Conservation (phyloP, 2,113 vertebrate genomes). For the Dasyprocta punctata region DNA sequence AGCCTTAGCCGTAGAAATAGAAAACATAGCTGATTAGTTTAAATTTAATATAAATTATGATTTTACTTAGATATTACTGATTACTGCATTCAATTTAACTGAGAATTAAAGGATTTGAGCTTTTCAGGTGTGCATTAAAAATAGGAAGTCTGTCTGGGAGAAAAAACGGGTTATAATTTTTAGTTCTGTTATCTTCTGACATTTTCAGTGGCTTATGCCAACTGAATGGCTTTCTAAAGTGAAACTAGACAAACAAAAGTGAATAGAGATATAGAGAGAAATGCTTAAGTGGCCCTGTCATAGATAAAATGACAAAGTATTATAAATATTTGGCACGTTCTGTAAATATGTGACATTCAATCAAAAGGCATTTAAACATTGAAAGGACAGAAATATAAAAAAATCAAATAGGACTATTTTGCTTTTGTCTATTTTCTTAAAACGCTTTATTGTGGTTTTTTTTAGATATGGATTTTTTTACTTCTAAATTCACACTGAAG, state of each 20-base stretch:
- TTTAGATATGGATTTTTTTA: conserved; percentile 49
- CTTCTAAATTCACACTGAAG: conserved; percentile 56
- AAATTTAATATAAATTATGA: conserved; percentile 62
- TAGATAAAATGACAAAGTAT: conserved; percentile 67
- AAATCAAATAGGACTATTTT: conserved; percentile 65
- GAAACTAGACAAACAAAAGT: conserved; percentile 74
- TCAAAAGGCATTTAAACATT: conserved; percentile 74
- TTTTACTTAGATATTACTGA: conserved; percentile 55
- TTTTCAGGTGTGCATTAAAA: neutral
- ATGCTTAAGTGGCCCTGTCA: conserved; percentile 76
- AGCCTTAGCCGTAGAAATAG: neutral
- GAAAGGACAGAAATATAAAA: conserved; percentile 51
- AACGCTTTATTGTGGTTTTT: conserved; percentile 56
- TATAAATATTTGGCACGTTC: conserved; percentile 75
- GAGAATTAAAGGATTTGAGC: conserved; percentile 5
- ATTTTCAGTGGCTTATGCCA: conserved; percentile 55
- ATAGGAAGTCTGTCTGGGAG: neutral
- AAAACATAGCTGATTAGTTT: neutral
- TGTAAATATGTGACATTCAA: conserved; percentile 72
- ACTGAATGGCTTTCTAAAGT: conserved; percentile 71
- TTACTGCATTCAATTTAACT: conserved; percentile 32
- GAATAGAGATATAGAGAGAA: conserved; percentile 36
- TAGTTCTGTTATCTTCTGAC: conserved; percentile 70
- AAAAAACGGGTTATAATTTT: conserved; percentile 50
- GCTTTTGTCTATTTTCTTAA: conserved; percentile 61